A percentile compares a stretch with the other conserved stretches of the same genome.
Evolutionary conservation across 2,888 invertebrate genomes (phyloP).

Genomic region (Hyposoter didymator): DNA sequence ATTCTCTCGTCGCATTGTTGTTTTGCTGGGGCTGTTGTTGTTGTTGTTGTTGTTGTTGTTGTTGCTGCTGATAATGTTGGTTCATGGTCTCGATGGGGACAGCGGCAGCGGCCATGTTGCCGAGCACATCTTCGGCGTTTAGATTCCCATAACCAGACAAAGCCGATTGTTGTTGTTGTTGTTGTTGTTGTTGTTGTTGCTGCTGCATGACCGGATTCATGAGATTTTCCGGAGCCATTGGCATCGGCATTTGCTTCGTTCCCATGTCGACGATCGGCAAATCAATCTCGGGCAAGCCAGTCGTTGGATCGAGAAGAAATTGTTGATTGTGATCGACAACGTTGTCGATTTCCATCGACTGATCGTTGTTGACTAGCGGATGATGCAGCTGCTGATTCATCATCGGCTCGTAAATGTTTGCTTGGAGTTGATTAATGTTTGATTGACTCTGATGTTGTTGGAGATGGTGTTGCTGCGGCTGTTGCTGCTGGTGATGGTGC

Average conservation of each 20-base stretch:
- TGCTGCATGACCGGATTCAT: slow-evolving; percentile 53
- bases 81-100: slow-evolving; percentile 45
- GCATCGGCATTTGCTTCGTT: slow-evolving; percentile 73
- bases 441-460: slow-evolving; percentile 68
- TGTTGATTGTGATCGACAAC: slow-evolving; percentile 77
- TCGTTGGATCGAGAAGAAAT: slow-evolving; percentile 79
- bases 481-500: slow-evolving; percentile 37
- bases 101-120: neutral
- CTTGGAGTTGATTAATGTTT: slow-evolving; percentile 73
- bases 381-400: slow-evolving; percentile 80
- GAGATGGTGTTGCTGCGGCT: slow-evolving; percentile 35
- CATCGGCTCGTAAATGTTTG: slow-evolving; percentile 79
- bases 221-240: slow-evolving; percentile 61
- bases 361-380: slow-evolving; percentile 73
- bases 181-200: slow-evolving; percentile 55
- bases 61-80: slow-evolving; percentile 61
- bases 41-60: slow-evolving; percentile 61
- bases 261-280: slow-evolving; percentile 79
- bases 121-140: slow-evolving; percentile 26
- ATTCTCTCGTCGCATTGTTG: slow-evolving; percentile 75
- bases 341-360: slow-evolving; percentile 74
- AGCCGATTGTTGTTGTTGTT: slow-evolving; percentile 60
- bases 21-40: slow-evolving; percentile 70
- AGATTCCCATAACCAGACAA: slow-evolving; percentile 20
- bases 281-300: slow-evolving; percentile 81